Conservation (phyloP, 1,140 invertebrate species). For the Carcinoscorpius rotundicauda region DNA sequence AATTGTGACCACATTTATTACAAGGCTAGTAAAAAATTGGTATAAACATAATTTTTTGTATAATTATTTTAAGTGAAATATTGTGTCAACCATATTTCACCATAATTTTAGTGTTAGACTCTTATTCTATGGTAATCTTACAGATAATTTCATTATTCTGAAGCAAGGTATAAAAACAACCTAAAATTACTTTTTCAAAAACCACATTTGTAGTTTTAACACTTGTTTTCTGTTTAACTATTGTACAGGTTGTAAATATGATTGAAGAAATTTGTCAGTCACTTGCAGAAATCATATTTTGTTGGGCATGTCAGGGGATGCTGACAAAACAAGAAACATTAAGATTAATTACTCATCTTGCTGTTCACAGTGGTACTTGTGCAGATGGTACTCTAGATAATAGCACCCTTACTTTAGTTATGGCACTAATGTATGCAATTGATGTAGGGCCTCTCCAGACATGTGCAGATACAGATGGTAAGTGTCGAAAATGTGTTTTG, state of each 20-base stretch:
- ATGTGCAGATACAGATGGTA: constrained; percentile 42
- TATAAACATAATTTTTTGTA: too few relatives aligned
- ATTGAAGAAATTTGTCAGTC: constrained; percentile 61
- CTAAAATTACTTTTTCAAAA: too few relatives aligned
- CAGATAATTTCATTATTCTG: too few relatives aligned
- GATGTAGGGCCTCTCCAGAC: constrained; percentile 64
- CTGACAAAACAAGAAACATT: constrained; percentile 44
- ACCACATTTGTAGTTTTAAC: too few relatives aligned
- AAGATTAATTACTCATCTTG: constrained; percentile 37
- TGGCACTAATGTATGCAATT: constrained; percentile 69
- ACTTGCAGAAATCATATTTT: constrained; percentile 72
- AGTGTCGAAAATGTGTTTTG: neutral
- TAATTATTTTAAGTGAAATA: too few relatives aligned
- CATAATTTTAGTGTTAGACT: too few relatives aligned
- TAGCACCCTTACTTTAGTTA: constrained; percentile 59
- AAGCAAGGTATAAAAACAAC: too few relatives aligned
- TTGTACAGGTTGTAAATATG: constrained; percentile 54
- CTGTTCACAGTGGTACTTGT: constrained; percentile 29
- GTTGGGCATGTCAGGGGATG: constrained; percentile 70
- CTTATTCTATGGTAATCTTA: too few relatives aligned
- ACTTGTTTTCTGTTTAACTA: neutral
- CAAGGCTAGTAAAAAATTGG: too few relatives aligned
- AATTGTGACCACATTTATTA: too few relatives aligned
- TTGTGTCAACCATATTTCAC: too few relatives aligned
- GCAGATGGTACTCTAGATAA: constrained; percentile 48